Evolutionary conservation across 92 coral and sea anemone species (phyloP), one percentile per base, ranked within the genome.

Genomic region (Metridium senile): DNA sequence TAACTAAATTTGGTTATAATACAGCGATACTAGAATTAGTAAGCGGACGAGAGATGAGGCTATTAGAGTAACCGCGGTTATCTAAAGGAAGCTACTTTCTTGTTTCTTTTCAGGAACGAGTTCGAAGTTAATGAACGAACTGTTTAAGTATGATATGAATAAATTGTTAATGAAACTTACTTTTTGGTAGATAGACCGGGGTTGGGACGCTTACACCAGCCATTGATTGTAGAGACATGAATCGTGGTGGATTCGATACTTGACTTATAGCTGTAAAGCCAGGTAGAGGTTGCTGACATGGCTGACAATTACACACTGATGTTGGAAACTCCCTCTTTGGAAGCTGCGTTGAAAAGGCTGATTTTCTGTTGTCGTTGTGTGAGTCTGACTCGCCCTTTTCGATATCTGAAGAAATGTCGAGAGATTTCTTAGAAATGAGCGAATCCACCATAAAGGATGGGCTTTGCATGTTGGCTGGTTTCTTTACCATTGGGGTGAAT

Each of bases 261-360:
- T 91, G 97, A 54, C 91, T 89, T 6, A 91, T 86, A 27, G 93
- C 89, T 1, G 93, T 80, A 77, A 89, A 91, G 11, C 89, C 89
- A 25, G 91, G 17, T 54, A 85, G 74, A 28, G 92, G 66, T 66
- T 91, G 97, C 70, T 88, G 97, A 62, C 97, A 91, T 2, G 97
- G 97, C 28, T 91, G 97, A 71, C 97, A 91, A 82, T 91, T 85
- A 66, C 97, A 91, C 22, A 91, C 88, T 27, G 75, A 88, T 47
- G 93, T 84, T 0, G 85, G 68, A 70, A 82, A 89, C 52, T 91
- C 97, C 29, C 97, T 83, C 77, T 91, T 91, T 11, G 97, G 74
- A 29, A 89, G 33, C 54, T 86, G 90, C 13, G 92, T 82, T 6
- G 90, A 82, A 59, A 91, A 91, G 10, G 97, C 97, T 20, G 97